phyloP scores from a whole-genome alignment of 2,113 vertebrate genomes.

The Dasypus novemcinctus region DNA sequence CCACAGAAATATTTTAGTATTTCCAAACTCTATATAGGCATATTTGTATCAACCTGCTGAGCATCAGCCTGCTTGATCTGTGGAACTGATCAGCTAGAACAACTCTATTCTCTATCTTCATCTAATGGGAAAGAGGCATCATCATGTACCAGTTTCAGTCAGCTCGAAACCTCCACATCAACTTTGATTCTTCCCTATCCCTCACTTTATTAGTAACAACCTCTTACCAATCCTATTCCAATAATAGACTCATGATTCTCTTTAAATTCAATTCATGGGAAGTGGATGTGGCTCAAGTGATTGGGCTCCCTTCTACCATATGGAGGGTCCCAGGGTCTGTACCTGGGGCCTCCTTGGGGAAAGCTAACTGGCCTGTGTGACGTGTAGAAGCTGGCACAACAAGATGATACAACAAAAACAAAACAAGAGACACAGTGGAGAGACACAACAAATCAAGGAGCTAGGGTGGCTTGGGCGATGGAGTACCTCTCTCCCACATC shows the following conservation, averaged over 20 bases:
- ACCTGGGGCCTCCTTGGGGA: no score
- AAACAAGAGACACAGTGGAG: no score
- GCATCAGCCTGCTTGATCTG: not conserved
- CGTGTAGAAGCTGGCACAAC: no score
- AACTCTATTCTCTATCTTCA: not conserved
- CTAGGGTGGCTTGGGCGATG: no score
- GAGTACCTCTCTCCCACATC: no score
- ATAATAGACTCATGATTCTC: not conserved
- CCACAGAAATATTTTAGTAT: not conserved
- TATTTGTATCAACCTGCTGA: not conserved
- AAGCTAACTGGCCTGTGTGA: no score
- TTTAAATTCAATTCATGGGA: not conserved
- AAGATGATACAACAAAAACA: no score
- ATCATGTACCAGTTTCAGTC: not conserved
- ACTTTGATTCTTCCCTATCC: not conserved
- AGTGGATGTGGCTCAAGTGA: no score
- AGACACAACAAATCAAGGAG: no score
- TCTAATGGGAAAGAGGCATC: not conserved
- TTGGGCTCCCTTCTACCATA: no score
- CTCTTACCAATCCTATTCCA: not conserved
- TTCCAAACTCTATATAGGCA: not conserved
- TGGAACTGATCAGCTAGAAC: not conserved
- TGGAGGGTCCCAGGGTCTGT: no score
- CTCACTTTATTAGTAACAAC: not conserved
- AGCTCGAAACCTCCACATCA: not conserved